Percentiles rank a stretch among this genome's conserved stretches.
Evolutionary conservation across 2,888 invertebrate genomes (phyloP).

Genomic region (Dione juno): DNA sequence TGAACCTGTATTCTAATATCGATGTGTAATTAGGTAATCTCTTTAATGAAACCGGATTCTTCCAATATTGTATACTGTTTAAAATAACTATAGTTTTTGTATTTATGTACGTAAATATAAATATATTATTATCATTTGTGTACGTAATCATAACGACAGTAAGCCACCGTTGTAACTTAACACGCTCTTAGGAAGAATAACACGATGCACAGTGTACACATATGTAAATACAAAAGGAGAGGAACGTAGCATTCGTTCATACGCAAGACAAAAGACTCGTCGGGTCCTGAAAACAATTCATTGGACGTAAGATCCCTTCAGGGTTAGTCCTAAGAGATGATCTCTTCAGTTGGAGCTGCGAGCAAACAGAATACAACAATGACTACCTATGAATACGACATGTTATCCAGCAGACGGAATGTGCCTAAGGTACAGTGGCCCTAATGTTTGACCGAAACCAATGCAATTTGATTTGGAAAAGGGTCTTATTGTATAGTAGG

Average conservation of each 20-base stretch:
- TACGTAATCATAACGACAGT: neutral
- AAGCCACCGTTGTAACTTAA: neutral
- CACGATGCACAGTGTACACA: neutral
- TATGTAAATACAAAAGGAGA: constrained; percentile 26
- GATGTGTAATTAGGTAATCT: too few relatives aligned
- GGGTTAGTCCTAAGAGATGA: constrained; percentile 39
- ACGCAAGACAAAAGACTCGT: constrained; percentile 31
- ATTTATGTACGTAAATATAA: too few relatives aligned
- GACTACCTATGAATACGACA: constrained; percentile 1
- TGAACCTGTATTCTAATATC: too few relatives aligned
- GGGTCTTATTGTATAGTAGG: too few relatives aligned
- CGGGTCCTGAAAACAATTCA: constrained; percentile 39
- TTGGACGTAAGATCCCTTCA: constrained; percentile 37
- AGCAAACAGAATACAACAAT: constrained; percentile 10
- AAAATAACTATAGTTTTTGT: too few relatives aligned
- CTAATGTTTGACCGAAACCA: too few relatives aligned
- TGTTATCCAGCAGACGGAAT: neutral
- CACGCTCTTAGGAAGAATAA: constrained; percentile 8
- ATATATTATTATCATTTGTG: neutral
- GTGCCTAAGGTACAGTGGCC: neutral
- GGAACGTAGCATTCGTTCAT: constrained; percentile 19
- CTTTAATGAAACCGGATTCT: too few relatives aligned
- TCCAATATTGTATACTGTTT: too few relatives aligned
- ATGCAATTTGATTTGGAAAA: too few relatives aligned
- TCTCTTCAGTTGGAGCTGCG: constrained; percentile 29